Conservation (phyloP, 2,113 vertebrate genomes). For the Ploceus nigricollis region DNA sequence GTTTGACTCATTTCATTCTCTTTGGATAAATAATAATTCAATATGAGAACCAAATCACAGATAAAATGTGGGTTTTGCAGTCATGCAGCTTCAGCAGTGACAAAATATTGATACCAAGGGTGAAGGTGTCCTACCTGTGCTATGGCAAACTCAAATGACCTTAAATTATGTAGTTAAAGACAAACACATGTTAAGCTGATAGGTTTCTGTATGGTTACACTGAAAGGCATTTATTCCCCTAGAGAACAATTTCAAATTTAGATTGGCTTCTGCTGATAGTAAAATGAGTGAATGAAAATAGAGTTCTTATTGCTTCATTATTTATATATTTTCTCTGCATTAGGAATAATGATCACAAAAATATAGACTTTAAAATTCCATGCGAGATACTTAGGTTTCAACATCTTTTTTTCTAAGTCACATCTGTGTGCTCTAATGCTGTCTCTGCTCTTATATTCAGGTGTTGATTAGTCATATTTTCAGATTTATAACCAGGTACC, state of each 20-base stretch:
- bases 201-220: not conserved
- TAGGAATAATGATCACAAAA: not conserved
- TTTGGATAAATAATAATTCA: not conserved
- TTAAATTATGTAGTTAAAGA: not conserved
- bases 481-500: not conserved
- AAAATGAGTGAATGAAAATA: not conserved
- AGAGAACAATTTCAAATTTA: not conserved
- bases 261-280: not conserved
- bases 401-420: not conserved
- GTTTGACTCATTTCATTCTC: not conserved
- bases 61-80: not conserved
- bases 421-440: not conserved
- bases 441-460: not conserved
- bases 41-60: not conserved
- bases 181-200: not conserved
- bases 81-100: not conserved
- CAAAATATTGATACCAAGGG: not conserved
- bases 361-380: not conserved
- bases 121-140: not conserved
- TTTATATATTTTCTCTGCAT: not conserved
- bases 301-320: not conserved
- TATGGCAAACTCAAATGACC: not conserved
- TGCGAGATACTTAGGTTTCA: not conserved
- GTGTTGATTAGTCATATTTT: conserved; percentile 53
- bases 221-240: not conserved